Evolutionary conservation across 2,113 vertebrate genomes (phyloP), one percentile per base, ranked within the genome.

Genomic region (Neodontobutis hainanensis): DNA sequence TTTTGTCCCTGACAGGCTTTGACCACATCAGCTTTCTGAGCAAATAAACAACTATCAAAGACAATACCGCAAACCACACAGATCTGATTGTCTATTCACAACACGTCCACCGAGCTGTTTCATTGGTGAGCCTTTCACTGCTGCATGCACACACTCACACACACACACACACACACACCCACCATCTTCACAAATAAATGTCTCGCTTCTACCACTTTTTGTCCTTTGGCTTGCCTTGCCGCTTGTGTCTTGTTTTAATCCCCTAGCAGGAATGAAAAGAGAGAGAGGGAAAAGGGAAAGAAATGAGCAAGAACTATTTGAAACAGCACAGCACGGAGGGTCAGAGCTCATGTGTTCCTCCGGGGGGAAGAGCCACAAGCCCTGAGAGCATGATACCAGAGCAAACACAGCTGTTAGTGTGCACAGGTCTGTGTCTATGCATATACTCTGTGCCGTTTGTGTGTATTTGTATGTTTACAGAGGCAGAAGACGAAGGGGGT

Each of bases 271-370:
- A 50, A 58, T 78, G 65, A 80, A 70, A 27, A 61, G 77, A 61
- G 43, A 64, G 47, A 81, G 45, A 47, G 55, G 66, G 66, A 59
- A 62, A 60, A 52, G 63, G 48, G 47, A 5, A 11, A 74, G 57
- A 83, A 70, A 73, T 42, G 47, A 84, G 80, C 78, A 42, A 61
- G 82, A 84, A 77, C 73, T 61, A 71, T 86, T 80, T 81, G 71
- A 85, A 89, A 79, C 69, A 79, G 75, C 70, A 49, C 56, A 73
- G 60, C 19, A 34, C 77, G 64, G 49, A 52, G 68, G 83, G 87
- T 89, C 87, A 87, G 72, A 82, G 76, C 80, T 88, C 70, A 70
- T 77, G 67, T 61, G 78, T 60, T 85, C 71, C 84, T 76, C 49
- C 4, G 44, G 82, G 80, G 83, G 78, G 80, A 68, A 34, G 66